phyloP scores from a whole-genome alignment of 2,113 vertebrate species.

The Oceanites oceanicus region DNA sequence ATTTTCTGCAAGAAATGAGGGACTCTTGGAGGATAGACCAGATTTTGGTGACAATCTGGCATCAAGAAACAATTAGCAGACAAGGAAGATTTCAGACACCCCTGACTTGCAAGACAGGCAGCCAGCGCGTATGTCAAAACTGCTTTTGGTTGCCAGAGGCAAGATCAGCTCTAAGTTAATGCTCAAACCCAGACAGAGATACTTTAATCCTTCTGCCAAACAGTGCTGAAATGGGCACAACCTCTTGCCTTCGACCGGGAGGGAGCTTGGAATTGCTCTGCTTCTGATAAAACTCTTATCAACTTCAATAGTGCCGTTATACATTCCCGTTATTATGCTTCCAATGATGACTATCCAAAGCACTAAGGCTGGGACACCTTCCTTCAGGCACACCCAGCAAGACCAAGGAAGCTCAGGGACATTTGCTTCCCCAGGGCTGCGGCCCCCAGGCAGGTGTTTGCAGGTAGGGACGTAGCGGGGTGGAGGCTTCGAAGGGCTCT shows the following conservation, averaged over 20 bases:
- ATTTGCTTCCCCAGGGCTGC: not conserved
- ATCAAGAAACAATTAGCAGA: not conserved
- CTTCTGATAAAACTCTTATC: not conserved
- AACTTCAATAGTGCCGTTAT: not conserved
- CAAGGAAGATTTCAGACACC: not conserved
- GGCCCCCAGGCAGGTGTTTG: not conserved
- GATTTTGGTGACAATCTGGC: not conserved
- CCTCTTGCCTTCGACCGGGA: fast-evolving
- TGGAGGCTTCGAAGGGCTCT: not conserved
- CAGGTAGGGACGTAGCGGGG: fast-evolving
- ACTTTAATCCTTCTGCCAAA: not conserved
- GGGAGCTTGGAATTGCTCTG: not conserved
- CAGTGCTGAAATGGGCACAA: not conserved
- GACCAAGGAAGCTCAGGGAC: not conserved
- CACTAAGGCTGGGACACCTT: not conserved
- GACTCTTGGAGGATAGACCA: not conserved
- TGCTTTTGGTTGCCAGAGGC: not conserved
- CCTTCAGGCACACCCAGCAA: not conserved
- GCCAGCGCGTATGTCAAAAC: not conserved
- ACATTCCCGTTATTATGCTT: not conserved
- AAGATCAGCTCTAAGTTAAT: not conserved
- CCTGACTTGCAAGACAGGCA: not conserved
- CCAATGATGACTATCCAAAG: not conserved
- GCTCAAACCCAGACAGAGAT: not conserved
- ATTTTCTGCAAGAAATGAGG: not conserved